Base-by-base conservation (phyloP, 1,140 invertebrate genomes). In the Zelostemma sp. region DNA sequence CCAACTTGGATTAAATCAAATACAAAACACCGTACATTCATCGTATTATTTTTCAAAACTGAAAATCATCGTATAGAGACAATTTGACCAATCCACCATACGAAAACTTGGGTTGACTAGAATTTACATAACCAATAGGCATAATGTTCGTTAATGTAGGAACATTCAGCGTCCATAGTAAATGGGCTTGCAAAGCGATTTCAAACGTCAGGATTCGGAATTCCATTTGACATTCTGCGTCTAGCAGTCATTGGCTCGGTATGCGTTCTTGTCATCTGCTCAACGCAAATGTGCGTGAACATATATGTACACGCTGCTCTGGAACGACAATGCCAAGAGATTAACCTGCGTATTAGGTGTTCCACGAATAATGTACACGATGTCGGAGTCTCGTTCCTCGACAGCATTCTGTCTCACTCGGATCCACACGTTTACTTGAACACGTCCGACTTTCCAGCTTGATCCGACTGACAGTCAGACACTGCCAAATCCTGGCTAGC, bases 331-430 rank as follows among this genome's bases (percentile, higher is more conserved):
- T 73, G 54, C 33, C 33, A 5, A 59, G 51, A 46, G 55, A 68
- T 61, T 9, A 12, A 19, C 41, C 31, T 50, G 48, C 50, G 63
- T 64, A 67, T 67, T 66, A 66, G 68, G 50, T 66, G 68, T 66
- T 55, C 62, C 43, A 46, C 53, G 68, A 71, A 66, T 71, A 71
- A 71, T 71, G 68, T 66, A 72, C 62, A 60, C 59, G 68, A 56
- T 63, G 63, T 63, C 68, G 58, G 45, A 45, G 6, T 63, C 64
- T 67, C 60, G 50, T 59, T 60, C 41, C 63, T 28, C 56, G 25
- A 65, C 58, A 54, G 55, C 63, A 48, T 63, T 57, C 47, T 33
- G 25, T 64, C 60, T 60, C 40, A n/a, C 12, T 68, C 14, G 9
- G 1, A 15, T 51, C 9, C 6, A 40, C 38, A 40, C 15, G 47